Base-by-base conservation (phyloP, 2,888 invertebrate genomes). In the Desoria tigrina region DNA sequence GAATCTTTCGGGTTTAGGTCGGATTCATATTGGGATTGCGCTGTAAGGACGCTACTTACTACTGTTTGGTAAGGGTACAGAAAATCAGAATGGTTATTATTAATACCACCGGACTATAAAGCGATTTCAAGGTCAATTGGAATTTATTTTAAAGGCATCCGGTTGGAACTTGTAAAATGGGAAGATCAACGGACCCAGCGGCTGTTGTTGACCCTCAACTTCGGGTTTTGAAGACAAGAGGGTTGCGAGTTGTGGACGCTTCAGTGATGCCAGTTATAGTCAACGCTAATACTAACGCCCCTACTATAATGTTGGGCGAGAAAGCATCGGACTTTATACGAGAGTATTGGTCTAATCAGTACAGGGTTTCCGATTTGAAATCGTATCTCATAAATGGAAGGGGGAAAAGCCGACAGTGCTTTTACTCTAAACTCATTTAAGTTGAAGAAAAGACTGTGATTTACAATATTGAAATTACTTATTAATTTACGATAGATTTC, bases 171-270 rank as follows among this genome's bases (percentile, higher is more conserved):
- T 71, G 71, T 57, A 45, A 55, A 11, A 74, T 74, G 73, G 73
- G 73, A 16, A 61, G 45, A 24, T 27, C 9, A 4, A 23, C 60
- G 6, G 73, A 74, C 42, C 63, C 61, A 4, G 32, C n/a, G 4
- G 55, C 69, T 37, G 73, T 74, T 3, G 73, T 74, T 2, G 68
- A 71, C 60, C 45, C 71, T 14, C 53, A 70, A 61, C 57, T 74
- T 6, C 32, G 66, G 7, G 68, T 68, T 7, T 23, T 61, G 11
- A 28, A 54, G 18, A 61, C 64, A 16, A 54, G 39, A n/a, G 60
- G 56, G 11, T 27, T 67, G 18, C 27, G 67, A n/a, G 60, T 66
- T 1, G 55, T 63, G 37, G 66, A 66, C 49, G 63, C 63, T 1
- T 63, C 63, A 9, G 28, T 63, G 2, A 63, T 63, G 59, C 66